Evolutionary conservation across 2,113 vertebrate genomes (phyloP), one percentile per base, ranked within the genome.

Genomic region (Phylloscopus trochilus): DNA sequence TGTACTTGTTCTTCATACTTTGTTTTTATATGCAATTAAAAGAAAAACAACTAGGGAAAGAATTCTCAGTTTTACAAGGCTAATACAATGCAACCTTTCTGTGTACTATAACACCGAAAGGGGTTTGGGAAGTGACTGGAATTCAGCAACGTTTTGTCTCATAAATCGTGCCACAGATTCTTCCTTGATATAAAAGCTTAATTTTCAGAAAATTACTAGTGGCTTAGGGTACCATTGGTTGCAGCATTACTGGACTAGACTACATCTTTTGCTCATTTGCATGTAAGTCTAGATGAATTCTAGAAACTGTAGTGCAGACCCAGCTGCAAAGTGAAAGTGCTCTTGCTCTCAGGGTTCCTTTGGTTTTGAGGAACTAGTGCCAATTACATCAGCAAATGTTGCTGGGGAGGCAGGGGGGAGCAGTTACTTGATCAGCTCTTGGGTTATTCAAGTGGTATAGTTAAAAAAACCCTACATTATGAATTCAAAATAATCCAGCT

Each of bases 341-440:
- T 87, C 70, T 81, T 84, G 17, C n/a, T 17, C 1, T 10, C 55
- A 30, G 8, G 11, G 6, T 7, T 81, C 13, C 22, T 20, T 70
- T 74, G 51, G 7, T 69, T 68, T 83, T 51, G 43, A 46, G 33
- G 33, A 72, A 27, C 5, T 67, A 22, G 7, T 67, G 49, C 22
- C 17, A 63, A 15, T 63, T 74, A n/a, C 9, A 11, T 58, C 43
- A 28, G 43, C 43, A 72, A 82, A 52, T 3, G 1, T 43, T 62
- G 22, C 9, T 82, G 39, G 14, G 24, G 17, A 13, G 18, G 12
- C 0, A 1, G 5, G 4, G 5, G 4, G 13, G 19, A 44, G 8
- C 11, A 74, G 37, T 73, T 80, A 41, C 4, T 83, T 77, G 9
- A 51, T 70, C 31, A 69, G 22, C 10, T 83, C 18, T 75, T 2